These are phyloP conservation scores for Hesperia comma DNA, from an alignment of 2,888 invertebrate species.

Conservation along the genomic window DNA sequence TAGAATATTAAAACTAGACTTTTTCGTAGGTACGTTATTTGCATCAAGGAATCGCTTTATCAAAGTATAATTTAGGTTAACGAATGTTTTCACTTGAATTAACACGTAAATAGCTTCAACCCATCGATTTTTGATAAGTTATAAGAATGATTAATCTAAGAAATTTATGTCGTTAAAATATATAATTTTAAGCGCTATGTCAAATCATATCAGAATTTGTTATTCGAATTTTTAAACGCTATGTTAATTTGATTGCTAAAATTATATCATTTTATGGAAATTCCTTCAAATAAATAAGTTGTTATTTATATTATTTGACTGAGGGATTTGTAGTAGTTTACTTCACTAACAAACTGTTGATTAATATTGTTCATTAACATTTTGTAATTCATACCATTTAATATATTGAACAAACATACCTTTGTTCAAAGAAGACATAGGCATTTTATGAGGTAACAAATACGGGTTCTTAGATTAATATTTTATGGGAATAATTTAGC, in stretches of 20 bases:
- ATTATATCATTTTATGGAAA: background rate
- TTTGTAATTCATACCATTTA: background rate
- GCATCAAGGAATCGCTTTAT: constrained; percentile 41
- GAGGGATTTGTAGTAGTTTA: too few species aligned
- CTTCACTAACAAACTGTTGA: too few species aligned
- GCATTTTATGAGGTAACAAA: constrained; percentile 47
- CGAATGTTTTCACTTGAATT: constrained; percentile 16
- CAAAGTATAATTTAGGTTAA: constrained; percentile 2
- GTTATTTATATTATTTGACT: too few species aligned
- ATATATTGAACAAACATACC: background rate
- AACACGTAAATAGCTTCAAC: constrained; percentile 32
- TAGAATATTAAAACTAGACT: background rate
- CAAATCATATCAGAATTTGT: constrained; percentile 7
- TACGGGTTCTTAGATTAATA: constrained; percentile 61
- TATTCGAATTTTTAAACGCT: too few species aligned
- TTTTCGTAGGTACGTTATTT: background rate
- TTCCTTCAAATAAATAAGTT: background rate
- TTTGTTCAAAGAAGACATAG: constrained; percentile 34
- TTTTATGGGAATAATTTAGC: constrained; percentile 55
- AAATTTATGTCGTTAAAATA: constrained; percentile 25
- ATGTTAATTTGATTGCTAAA: too few species aligned
- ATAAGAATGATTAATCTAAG: constrained; percentile 37
- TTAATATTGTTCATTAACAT: too few species aligned
- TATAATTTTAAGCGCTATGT: constrained; percentile 17
- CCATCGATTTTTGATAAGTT: constrained; percentile 46